phyloP scores from a whole-genome alignment of 2,113 vertebrate genomes.

The Porphyrio hochstetteri region DNA sequence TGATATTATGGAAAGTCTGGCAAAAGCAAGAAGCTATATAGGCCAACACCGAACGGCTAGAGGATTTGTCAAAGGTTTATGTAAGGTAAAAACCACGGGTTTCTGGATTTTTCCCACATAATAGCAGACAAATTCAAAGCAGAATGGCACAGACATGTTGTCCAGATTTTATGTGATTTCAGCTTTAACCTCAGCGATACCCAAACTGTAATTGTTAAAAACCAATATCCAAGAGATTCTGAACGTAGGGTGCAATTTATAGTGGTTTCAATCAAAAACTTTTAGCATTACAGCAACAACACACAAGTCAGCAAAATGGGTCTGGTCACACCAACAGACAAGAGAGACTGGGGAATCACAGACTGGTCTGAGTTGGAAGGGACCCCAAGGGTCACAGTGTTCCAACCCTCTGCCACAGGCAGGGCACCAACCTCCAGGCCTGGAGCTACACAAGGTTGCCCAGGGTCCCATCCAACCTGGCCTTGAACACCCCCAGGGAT shows the following conservation, averaged over 20 bases:
- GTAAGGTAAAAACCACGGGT: not conserved
- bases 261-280: not conserved
- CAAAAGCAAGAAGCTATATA: not conserved
- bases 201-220: not conserved
- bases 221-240: not conserved
- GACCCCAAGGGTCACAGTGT: too few relatives aligned
- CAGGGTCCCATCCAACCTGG: too few relatives aligned
- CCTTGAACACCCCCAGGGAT: too few relatives aligned
- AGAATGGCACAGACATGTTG: not conserved
- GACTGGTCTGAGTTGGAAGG: too few relatives aligned
- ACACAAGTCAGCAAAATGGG: not conserved
- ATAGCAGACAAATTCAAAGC: not conserved
- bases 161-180: not conserved
- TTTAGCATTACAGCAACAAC: too few relatives aligned
- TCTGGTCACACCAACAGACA: not conserved
- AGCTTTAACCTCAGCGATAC: not conserved
- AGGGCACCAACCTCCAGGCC: too few relatives aligned
- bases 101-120: not conserved
- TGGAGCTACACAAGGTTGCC: too few relatives aligned
- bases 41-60: not conserved
- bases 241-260: accelerated
- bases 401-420: too few relatives aligned
- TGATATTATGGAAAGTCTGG: not conserved
- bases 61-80: not conserved
- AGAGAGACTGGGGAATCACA: not conserved